These are phyloP conservation scores for Drosophila sucinea DNA, from an alignment of 1,140 invertebrate species.

Conservation along the genomic window DNA sequence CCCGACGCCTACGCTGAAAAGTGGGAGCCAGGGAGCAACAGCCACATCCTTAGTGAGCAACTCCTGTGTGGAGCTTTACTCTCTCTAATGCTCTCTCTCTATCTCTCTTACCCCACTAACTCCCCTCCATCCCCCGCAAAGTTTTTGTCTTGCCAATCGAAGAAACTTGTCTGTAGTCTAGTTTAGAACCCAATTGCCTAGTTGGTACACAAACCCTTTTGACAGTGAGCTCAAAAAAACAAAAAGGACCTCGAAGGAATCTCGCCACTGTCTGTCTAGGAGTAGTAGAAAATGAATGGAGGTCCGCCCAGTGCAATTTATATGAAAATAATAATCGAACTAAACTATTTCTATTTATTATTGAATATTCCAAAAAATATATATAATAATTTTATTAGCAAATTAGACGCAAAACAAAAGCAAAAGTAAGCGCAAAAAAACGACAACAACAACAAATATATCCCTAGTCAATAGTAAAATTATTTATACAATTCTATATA, in stretches of 20 bases:
- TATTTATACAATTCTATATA: conserved; percentile 80
- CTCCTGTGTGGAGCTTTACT: conserved; percentile 69
- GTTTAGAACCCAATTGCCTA: conserved; percentile 45
- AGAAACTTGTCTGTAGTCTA: conserved; percentile 70
- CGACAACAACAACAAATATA: conserved; percentile 75
- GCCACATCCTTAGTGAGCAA: conserved; percentile 67
- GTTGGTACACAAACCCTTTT: conserved; percentile 46
- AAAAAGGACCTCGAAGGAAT: conserved; percentile 26
- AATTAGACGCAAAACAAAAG: conserved; percentile 16
- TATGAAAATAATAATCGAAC: conserved; percentile 9
- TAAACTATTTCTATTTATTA: conserved; percentile 64
- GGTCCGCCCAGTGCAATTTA: conserved; percentile 59
- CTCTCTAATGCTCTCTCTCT: conserved; percentile 43
- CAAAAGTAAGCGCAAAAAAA: conserved; percentile 37
- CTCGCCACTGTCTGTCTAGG: conserved; percentile 50
- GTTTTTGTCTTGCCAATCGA: conserved; percentile 71
- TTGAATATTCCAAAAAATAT: conserved; percentile 69
- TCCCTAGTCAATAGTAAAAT: conserved; percentile 83
- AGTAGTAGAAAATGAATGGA: conserved; percentile 32
- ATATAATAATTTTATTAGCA: conserved; percentile 59
- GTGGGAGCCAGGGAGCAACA: conserved; percentile 34
- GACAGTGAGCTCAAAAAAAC: conserved; percentile 2
- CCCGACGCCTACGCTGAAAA: conserved; percentile 48
- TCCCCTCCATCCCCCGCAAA: conserved; percentile 8
- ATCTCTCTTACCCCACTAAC: background rate